Base-by-base conservation (phyloP, 1,140 invertebrate species). In the Ooceraea biroi region DNA sequence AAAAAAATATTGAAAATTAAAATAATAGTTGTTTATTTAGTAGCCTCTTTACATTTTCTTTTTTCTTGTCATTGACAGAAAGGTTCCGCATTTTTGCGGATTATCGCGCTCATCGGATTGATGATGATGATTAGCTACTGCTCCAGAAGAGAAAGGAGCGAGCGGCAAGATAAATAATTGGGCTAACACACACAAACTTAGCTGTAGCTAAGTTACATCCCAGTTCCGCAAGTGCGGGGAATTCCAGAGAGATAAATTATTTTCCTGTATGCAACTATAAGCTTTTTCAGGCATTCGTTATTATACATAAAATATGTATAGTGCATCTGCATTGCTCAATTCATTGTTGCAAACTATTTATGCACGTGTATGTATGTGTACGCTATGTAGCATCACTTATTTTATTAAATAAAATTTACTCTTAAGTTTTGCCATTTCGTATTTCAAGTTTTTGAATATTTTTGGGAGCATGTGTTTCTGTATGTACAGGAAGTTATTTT, bases 131-230 rank as follows among this genome's bases (percentile, higher is more conserved):
- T 63, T 60, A 7, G 57, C 14, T 27, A 57, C 1, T 61, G 12
- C 44, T 63, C 22, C 2, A 19, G 14, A 65, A 5, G 14, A 52
- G 73, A 77, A 50, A 65, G 27, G 14, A 41, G 19, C 19, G 0
- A 50, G 11, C 17, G 22, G 22, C 17, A 22, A 76, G 1, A 17
- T 65, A 50, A 77, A 78, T 55, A 55, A 68, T 78, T 68, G 41
- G 19, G 44, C 1, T 65, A 14, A 55, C 19, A 17, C 27, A 41
- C 19, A 17, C 25, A n/a, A 30, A 52, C 0, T 61, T 74, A 12
- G 1, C 3, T 63, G n/a, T n/a, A n/a, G n/a, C 36, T 36, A 2
- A 7, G 36, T 36, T 36, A 41, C 52, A 72, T 66, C 52, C 46
- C 25, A n/a, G 12, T 1, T 11, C 8, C 4, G 14, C 14, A 61